phyloP scores from a whole-genome alignment of 2,113 vertebrate genomes.

The Hiodon tergisus region DNA sequence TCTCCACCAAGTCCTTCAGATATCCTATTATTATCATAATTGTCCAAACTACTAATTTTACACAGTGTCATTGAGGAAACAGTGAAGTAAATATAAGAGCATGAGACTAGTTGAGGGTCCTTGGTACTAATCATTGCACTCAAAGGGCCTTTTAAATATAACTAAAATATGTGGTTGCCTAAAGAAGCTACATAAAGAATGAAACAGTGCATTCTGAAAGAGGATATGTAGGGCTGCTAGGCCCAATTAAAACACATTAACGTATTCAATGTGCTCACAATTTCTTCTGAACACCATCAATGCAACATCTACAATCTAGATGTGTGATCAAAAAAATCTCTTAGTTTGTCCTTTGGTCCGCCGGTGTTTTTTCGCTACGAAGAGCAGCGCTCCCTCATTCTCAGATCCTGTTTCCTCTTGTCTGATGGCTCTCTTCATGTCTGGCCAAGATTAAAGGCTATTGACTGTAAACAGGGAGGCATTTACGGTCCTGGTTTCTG shows the following conservation, averaged over 20 bases:
- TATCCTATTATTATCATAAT: neutral
- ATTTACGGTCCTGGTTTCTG: conserved; percentile 2
- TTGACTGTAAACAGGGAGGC: conserved; percentile 20
- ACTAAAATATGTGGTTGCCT: neutral
- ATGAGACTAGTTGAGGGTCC: too few species aligned
- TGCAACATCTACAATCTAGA: neutral
- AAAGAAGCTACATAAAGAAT: neutral
- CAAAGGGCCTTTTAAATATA: too few species aligned
- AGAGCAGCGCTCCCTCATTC: neutral
- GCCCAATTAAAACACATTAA: neutral
- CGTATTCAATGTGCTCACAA: neutral
- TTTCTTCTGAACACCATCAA: too few species aligned
- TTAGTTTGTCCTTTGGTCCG: neutral
- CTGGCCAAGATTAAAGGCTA: conserved; percentile 19
- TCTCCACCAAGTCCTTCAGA: neutral
- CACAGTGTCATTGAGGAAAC: neutral
- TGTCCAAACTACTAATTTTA: neutral
- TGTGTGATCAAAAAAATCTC: neutral
- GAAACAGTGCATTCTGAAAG: neutral
- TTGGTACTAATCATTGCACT: too few species aligned
- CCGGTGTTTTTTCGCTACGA: neutral
- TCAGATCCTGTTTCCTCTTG: conserved; percentile 9
- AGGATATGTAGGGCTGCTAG: neutral
- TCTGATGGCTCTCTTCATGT: conserved; percentile 7
- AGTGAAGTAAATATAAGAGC: too few species aligned